Percentiles rank a stretch among this genome's conserved stretches.
Evolutionary conservation across 1,140 invertebrate species (phyloP).

Genomic region (Ceratosolen fusciceps): DNA sequence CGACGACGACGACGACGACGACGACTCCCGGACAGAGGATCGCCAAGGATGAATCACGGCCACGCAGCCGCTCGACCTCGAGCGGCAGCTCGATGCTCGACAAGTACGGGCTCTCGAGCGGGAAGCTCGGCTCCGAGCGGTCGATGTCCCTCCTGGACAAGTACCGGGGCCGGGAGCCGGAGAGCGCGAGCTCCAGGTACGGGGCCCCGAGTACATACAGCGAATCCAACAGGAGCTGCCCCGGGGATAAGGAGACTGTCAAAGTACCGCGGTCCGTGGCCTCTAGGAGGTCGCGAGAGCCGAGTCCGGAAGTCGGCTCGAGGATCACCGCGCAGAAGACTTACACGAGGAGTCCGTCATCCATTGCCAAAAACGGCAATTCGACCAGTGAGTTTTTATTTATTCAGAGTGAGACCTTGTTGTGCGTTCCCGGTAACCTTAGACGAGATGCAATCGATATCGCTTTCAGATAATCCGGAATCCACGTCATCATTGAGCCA

Average conservation of each 20-base stretch:
- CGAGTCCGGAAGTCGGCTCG: conserved; percentile 62
- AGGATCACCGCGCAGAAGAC: conserved; percentile 61
- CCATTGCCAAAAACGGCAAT: conserved; percentile 56
- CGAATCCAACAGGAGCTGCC: conserved; percentile 56
- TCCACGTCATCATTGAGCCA: background rate
- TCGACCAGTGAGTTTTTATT: conserved; percentile 55
- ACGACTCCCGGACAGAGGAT: conserved; percentile 57
- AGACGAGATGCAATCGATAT: background rate
- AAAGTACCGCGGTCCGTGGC: conserved; percentile 57
- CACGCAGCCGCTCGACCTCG: conserved; percentile 61
- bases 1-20: too few species aligned
- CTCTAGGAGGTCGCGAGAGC: conserved; percentile 61
- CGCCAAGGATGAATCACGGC: conserved; percentile 60
- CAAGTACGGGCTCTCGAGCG: conserved; percentile 61
- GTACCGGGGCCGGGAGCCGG: conserved; percentile 64
- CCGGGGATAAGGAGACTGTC: conserved; percentile 61
- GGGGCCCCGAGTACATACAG: conserved; percentile 55
- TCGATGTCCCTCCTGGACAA: conserved; percentile 64
- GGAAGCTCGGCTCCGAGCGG: conserved; percentile 58
- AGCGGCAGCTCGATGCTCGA: conserved; percentile 62
- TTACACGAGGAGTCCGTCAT: conserved; percentile 58
- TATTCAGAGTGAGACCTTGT: background rate
- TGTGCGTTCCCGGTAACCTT: too few species aligned
- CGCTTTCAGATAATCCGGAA: conserved; percentile 21
- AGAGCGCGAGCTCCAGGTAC: conserved; percentile 58